These are phyloP conservation scores for Drosophila repleta DNA, from an alignment of 1,140 invertebrate genomes.

Conservation along the genomic window DNA sequence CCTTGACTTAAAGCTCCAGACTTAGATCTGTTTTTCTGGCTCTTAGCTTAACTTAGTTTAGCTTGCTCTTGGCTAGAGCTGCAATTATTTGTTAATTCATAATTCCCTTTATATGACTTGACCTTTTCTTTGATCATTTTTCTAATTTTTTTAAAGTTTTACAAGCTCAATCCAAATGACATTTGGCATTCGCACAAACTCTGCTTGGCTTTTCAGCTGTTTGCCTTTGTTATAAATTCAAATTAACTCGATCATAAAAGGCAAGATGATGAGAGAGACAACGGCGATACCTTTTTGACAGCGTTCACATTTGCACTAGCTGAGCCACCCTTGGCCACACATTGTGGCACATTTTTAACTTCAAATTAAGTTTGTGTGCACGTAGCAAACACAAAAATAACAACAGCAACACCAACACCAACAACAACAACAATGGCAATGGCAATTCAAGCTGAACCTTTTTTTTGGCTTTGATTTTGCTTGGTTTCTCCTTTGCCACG, in stretches of 20 bases:
- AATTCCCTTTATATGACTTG: too few relatives aligned
- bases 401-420: constrained; percentile 45
- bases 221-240: constrained; percentile 58
- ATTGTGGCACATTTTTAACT: constrained; percentile 76
- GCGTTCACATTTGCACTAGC: constrained; percentile 6
- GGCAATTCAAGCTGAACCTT: constrained; percentile 49
- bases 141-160: too few relatives aligned
- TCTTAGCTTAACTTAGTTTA: background rate
- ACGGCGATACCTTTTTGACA: constrained; percentile 48
- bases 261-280: constrained; percentile 66
- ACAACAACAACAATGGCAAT: background rate
- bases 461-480: constrained; percentile 59
- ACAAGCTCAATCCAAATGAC: background rate
- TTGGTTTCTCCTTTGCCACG: constrained; percentile 57
- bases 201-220: constrained; percentile 4
- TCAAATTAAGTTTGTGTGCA: constrained; percentile 81
- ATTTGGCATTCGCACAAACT: constrained; percentile 9
- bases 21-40: background rate
- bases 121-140: too few relatives aligned
- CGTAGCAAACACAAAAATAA: constrained; percentile 73
- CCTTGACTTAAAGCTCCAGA: too few relatives aligned
- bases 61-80: background rate
- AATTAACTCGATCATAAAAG: constrained; percentile 79
- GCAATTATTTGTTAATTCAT: background rate
- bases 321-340: constrained; percentile 40